These are phyloP conservation scores for Hucho hucho DNA, from an alignment of 2,113 vertebrate genomes.

Conservation along the genomic window DNA sequence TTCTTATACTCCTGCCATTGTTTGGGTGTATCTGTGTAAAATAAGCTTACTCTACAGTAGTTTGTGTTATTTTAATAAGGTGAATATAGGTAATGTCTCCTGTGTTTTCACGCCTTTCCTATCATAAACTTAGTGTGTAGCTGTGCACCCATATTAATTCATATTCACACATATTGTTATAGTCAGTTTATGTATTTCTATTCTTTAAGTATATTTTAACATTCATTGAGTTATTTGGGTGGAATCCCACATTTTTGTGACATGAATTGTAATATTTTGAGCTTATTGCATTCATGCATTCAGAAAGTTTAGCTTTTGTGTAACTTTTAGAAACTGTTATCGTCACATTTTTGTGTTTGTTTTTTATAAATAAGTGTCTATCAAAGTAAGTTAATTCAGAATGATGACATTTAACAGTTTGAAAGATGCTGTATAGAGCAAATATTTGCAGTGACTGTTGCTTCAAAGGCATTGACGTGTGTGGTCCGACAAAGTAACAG, in stretches of 20 bases:
- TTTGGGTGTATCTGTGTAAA: slow-evolving; percentile 47
- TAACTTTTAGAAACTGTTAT: slow-evolving; percentile 29
- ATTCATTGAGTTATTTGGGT: slow-evolving; percentile 38
- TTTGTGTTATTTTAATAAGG: slow-evolving; percentile 33
- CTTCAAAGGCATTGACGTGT: slow-evolving; percentile 10
- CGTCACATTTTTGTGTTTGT: slow-evolving; percentile 42
- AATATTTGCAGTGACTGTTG: slow-evolving; percentile 27
- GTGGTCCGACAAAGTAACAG: slow-evolving; percentile 7
- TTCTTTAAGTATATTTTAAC: slow-evolving; percentile 8
- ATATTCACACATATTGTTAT: slow-evolving; percentile 14
- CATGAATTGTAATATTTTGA: slow-evolving; percentile 5
- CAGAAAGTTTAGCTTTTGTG: slow-evolving; percentile 28
- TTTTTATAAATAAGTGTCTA: slow-evolving; percentile 37
- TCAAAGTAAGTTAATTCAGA: slow-evolving; percentile 18
- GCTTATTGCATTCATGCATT: too few species aligned
- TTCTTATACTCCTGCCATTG: slow-evolving; percentile 32
- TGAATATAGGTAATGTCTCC: slow-evolving; percentile 39
- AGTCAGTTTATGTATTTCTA: slow-evolving; percentile 28
- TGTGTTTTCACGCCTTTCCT: slow-evolving; percentile 22
- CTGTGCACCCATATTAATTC: slow-evolving; percentile 21
- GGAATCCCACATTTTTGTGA: slow-evolving; percentile 23
- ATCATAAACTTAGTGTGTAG: slow-evolving; percentile 23
- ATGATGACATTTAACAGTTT: slow-evolving; percentile 18
- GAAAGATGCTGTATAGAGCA: slow-evolving; percentile 12
- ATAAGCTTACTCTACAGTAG: slow-evolving; percentile 64